Conservation (phyloP, 2,113 vertebrate species). For the Sturnira hondurensis region DNA sequence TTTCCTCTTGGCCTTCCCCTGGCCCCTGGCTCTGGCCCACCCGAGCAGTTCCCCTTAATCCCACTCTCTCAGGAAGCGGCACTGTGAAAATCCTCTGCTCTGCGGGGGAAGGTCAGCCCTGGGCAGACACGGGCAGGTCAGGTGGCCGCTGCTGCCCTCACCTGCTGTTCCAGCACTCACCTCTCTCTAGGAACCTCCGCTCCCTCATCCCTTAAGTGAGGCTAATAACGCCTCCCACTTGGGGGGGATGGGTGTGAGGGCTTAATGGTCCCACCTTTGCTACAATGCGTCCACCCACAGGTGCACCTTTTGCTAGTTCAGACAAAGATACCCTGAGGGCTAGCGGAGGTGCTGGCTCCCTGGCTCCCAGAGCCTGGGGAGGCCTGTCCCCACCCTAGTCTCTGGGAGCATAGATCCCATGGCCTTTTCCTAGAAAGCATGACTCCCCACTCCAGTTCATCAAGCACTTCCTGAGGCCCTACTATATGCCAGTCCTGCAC, state of each 20-base stretch:
- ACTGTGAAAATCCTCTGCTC: conserved; percentile 36
- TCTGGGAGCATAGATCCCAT: neutral
- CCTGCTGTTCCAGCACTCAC: neutral
- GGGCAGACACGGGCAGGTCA: neutral
- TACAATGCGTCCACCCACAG: neutral
- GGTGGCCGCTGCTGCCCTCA: too few relatives aligned
- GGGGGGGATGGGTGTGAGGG: too few relatives aligned
- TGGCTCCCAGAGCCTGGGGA: neutral
- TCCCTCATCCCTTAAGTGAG: neutral
- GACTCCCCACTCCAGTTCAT: neutral
- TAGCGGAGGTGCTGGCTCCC: neutral
- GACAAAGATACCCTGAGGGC: neutral
- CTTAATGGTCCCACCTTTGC: neutral
- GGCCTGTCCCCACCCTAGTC: neutral
- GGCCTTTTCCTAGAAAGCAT: neutral
- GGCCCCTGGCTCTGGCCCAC: conserved; percentile 84
- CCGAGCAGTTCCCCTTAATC: conserved; percentile 82
- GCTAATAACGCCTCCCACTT: neutral
- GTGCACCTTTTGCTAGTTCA: neutral
- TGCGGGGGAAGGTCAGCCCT: neutral
- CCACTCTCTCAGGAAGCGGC: conserved; percentile 52
- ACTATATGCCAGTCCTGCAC: neutral
- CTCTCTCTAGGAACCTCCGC: neutral
- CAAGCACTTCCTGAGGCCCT: neutral
- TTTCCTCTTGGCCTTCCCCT: conserved; percentile 80